Base-by-base conservation (phyloP, 2,888 invertebrate genomes). In the Dicranocentrus wangi region DNA sequence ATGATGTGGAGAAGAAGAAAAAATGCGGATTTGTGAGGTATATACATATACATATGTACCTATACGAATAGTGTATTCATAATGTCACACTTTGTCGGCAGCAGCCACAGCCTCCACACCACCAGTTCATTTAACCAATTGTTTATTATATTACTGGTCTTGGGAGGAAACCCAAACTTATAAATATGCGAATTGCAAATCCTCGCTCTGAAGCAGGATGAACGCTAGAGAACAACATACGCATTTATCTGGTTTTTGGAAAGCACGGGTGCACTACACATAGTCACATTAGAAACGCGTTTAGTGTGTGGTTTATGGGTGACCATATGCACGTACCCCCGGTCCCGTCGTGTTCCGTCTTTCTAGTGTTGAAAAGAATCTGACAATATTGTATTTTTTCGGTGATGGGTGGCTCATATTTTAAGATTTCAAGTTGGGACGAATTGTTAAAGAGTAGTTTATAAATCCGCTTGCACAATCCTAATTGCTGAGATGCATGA, bases 21-120 rank as follows among this genome's bases (percentile, higher is more conserved):
- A 32, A 21, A 47, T 47, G 17, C 15, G 47, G 15, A 47, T 47
- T 2, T 47, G 23, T 53, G 21, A 7, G 53, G 53, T 13, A 47
- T 47, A 3, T n/a, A 47, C n/a, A 3, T 39, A 39, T n/a, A 13
- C 39, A 8, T 39, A 39, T 13, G 5, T 39, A 39, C 5, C 15
- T 47, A 3, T 47, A n/a, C n/a, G 47, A n/a, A 7, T 47, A 10
- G 2, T 47, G n/a, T n/a, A n/a, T n/a, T 10, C 47, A 47, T 47
- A 47, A 2, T 3, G 47, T 47, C 47, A 10, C 47, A 39, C n/a
- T 47, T 47, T 60, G 60, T 60, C 60, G 60, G 60, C 47, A 47
- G 10, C 28, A 28, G 1, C 8, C 60, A 27, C 17, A 5, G 32
- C 8, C 51, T 10, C 47, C 27, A 60, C n/a, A 60, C 60, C n/a